Percentiles rank a stretch among this genome's conserved stretches.
Conservation (phyloP, 2,888 invertebrate genomes). For the Leptinotarsa tumamoca region DNA sequence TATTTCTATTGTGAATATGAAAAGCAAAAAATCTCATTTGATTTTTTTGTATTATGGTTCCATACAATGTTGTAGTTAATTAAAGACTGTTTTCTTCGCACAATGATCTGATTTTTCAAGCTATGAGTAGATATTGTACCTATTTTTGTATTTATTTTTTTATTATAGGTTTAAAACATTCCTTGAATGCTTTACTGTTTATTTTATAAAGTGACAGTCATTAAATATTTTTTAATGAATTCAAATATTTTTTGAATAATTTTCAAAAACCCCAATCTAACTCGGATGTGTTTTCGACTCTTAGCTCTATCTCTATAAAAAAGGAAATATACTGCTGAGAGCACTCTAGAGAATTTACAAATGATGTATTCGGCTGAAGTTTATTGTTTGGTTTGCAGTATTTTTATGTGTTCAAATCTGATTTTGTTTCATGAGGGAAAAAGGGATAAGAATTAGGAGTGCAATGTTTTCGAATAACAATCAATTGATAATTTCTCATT, state of each 20-base stretch:
- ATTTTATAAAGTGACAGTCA: slow-evolving; percentile 47
- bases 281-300: too few species aligned
- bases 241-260: background rate
- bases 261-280: background rate
- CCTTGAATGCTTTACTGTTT: slow-evolving; percentile 50
- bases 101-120: slow-evolving; percentile 43
- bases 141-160: slow-evolving; percentile 54
- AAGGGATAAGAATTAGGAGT: too few species aligned
- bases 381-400: too few species aligned
- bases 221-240: slow-evolving; percentile 50
- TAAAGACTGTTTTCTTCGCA: slow-evolving; percentile 45
- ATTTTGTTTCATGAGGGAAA: too few species aligned
- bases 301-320: too few species aligned
- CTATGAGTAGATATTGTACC: slow-evolving; percentile 41
- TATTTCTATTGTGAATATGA: slow-evolving; percentile 27
- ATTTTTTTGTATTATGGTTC: slow-evolving; percentile 16
- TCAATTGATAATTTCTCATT: too few species aligned
- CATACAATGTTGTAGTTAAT: slow-evolving; percentile 26
- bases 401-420: too few species aligned
- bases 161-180: slow-evolving; percentile 49
- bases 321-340: too few species aligned
- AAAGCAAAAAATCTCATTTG: slow-evolving; percentile 12
- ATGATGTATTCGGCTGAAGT: too few species aligned
- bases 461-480: too few species aligned
- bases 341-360: too few species aligned